Percentiles rank a stretch among this genome's conserved stretches.
Conservation (phyloP, 37 sponge, comb jelly and placozoan species). For the Theonella swinhoei region DNA sequence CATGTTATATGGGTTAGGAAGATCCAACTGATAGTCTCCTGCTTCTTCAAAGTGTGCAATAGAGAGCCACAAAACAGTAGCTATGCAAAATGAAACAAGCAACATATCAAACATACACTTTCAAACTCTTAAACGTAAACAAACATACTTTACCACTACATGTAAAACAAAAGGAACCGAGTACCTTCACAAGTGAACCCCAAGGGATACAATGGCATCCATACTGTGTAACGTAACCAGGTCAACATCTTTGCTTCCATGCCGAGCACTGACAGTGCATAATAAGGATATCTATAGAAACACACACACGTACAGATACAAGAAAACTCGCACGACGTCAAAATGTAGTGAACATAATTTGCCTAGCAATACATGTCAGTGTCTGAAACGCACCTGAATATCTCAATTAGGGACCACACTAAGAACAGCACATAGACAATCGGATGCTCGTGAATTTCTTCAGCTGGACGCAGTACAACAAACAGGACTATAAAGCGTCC, state of each 20-base stretch:
- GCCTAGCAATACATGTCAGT: neutral
- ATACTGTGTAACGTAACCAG: constrained; percentile 91
- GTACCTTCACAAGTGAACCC: constrained; percentile 89
- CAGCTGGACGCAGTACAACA: constrained; percentile 42
- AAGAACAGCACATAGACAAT: constrained; percentile 72
- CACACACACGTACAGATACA: neutral
- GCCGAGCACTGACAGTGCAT: constrained; percentile 72
- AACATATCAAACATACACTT: too few species aligned
- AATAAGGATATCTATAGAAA: constrained; percentile 84
- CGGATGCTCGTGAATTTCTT: constrained; percentile 59
- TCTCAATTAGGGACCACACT: constrained; percentile 78
- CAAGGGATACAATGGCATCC: constrained; percentile 93
- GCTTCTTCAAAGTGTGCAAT: constrained; percentile 41
- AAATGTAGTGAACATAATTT: neutral
- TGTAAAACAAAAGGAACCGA: neutral
- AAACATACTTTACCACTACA: too few species aligned
- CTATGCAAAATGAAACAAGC: constrained; percentile 11
- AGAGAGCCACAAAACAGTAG: constrained; percentile 42
- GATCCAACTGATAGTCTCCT: constrained; percentile 38
- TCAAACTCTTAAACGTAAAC: too few species aligned
- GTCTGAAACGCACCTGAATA: constrained; percentile 63
- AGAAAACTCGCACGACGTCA: neutral
- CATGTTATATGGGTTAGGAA: constrained; percentile 81
- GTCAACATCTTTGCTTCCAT: constrained; percentile 64
- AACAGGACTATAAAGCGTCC: constrained; percentile 76